Percentiles rank a stretch among this genome's conserved stretches.
phyloP scores from a whole-genome alignment of 2,888 invertebrate genomes.

The Calameuta idolon region DNA sequence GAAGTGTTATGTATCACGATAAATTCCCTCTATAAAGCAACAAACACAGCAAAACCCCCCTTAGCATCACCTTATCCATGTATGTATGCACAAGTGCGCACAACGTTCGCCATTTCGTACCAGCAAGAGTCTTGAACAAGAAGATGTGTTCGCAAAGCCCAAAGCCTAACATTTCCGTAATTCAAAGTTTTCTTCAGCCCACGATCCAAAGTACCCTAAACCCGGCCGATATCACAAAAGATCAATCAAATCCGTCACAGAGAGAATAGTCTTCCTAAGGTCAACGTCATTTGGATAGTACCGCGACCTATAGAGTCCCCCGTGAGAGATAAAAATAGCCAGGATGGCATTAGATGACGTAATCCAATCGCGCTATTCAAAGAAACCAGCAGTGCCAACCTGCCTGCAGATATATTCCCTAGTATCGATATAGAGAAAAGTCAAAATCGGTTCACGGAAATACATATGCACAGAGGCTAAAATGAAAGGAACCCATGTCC shows the following conservation, averaged over 20 bases:
- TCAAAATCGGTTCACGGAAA: not conserved
- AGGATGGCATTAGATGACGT: not conserved
- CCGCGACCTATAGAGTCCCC: not conserved
- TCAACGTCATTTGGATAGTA: not conserved
- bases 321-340: not conserved
- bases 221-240: not conserved
- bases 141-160: too few relatives aligned
- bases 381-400: not conserved
- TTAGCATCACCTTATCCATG: too few relatives aligned
- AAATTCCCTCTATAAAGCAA: too few relatives aligned
- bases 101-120: too few relatives aligned
- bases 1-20: too few relatives aligned
- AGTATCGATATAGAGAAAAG: not conserved
- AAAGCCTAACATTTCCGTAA: not conserved
- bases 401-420: not conserved
- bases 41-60: too few relatives aligned
- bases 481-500: not conserved
- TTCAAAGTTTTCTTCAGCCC: not conserved
- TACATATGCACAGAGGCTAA: not conserved
- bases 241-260: not conserved
- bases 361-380: not conserved
- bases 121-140: too few relatives aligned
- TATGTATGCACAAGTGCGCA: too few relatives aligned
- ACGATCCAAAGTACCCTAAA: not conserved
- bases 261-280: not conserved